Conservation (phyloP, 2,113 vertebrate genomes). For the Cyprinodon variegatus region DNA sequence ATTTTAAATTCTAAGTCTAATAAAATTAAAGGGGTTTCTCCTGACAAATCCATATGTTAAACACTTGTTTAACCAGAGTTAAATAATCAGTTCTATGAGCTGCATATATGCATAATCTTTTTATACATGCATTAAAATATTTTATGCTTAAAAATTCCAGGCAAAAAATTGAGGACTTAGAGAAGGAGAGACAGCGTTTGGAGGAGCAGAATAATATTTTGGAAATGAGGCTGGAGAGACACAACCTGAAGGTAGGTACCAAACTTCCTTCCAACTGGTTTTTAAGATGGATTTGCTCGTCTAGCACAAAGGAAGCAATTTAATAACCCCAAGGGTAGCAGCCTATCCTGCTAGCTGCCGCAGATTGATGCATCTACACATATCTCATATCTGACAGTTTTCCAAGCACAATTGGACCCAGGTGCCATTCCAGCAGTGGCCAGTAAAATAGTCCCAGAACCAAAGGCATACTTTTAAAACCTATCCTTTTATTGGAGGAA, state of each 20-base stretch:
- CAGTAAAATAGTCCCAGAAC: slow-evolving; percentile 32
- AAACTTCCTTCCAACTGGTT: slow-evolving; percentile 31
- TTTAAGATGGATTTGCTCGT: slow-evolving; percentile 60
- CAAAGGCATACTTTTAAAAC: slow-evolving; percentile 30
- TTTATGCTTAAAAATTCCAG: slow-evolving; percentile 69
- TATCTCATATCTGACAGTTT: slow-evolving; percentile 49
- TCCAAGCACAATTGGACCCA: slow-evolving; percentile 60
- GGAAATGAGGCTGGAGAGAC: slow-evolving; percentile 88
- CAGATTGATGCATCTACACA: slow-evolving; percentile 62
- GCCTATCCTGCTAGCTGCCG: slow-evolving; percentile 21
- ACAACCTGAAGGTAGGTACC: slow-evolving; percentile 85
- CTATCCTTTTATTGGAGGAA: slow-evolving; percentile 33
- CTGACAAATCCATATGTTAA: slow-evolving; percentile 2
- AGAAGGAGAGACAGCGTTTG: slow-evolving; percentile 84
- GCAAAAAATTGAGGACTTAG: slow-evolving; percentile 93
- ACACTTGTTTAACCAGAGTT: not conserved
- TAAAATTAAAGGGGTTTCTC: slow-evolving; percentile 18
- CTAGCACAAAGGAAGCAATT: slow-evolving; percentile 69
- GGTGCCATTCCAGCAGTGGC: slow-evolving; percentile 42
- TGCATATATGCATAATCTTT: not conserved
- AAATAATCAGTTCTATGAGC: not conserved
- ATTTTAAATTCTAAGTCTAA: not conserved
- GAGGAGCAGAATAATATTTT: slow-evolving; percentile 87
- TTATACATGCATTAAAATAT: not conserved
- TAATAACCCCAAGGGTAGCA: slow-evolving; percentile 62